These are phyloP conservation scores for Syndactyla subalaris DNA, from an alignment of 2,797 vertebrate species.

Conservation along the genomic window DNA sequence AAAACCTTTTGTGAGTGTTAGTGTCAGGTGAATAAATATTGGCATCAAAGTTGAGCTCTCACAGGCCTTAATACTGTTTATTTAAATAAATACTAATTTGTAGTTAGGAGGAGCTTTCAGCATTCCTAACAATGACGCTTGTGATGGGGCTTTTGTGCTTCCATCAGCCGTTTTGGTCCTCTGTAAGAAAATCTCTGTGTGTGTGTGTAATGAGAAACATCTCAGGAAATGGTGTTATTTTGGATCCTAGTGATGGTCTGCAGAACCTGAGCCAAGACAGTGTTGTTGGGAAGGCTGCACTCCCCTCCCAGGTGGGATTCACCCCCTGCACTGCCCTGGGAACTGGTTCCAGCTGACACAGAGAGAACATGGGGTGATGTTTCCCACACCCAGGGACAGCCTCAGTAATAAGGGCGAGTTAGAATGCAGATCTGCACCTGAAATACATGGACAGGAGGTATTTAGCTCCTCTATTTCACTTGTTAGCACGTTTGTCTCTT, in stretches of 20 bases:
- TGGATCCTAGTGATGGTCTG: not conserved
- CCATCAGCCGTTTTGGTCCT: not conserved
- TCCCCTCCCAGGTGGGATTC: not conserved
- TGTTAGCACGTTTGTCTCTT: not conserved
- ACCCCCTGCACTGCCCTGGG: not conserved
- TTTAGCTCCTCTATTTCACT: not conserved
- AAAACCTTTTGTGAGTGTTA: not conserved
- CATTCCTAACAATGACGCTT: not conserved
- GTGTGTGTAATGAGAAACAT: not conserved
- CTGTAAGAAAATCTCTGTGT: not conserved
- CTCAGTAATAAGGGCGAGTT: too few relatives aligned
- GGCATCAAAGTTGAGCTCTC: not conserved
- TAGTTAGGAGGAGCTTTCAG: not conserved
- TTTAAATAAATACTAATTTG: not conserved
- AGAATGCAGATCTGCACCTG: not conserved
- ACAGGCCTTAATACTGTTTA: not conserved
- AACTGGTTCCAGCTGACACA: fast-evolving
- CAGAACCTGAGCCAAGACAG: not conserved
- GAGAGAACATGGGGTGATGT: not conserved
- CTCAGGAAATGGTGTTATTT: not conserved
- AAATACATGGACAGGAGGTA: not conserved
- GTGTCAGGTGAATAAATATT: not conserved
- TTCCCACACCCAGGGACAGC: too few relatives aligned
- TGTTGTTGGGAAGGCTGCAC: not conserved
- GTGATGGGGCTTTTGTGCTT: not conserved